phyloP scores from a whole-genome alignment of 1,140 invertebrate species.

The Himalopsyche phryganea region DNA sequence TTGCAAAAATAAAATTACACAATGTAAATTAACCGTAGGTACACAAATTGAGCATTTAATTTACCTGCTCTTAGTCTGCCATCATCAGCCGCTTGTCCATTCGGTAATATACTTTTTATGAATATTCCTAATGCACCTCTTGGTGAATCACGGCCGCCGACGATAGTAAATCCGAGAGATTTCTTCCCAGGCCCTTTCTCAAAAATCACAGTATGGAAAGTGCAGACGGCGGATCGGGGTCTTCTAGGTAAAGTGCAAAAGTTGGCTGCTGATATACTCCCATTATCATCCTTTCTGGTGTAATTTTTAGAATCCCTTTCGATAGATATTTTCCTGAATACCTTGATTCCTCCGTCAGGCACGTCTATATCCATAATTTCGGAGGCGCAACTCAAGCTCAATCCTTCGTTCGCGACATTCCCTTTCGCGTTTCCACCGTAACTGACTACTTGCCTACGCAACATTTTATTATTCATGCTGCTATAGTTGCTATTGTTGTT shows the following conservation, averaged over 20 bases:
- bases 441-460: slow-evolving; percentile 53
- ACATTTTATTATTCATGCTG: slow-evolving; percentile 57
- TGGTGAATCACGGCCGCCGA: slow-evolving; percentile 85
- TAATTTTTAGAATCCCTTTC: slow-evolving; percentile 39
- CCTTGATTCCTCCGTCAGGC: slow-evolving; percentile 39
- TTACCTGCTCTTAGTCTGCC: slow-evolving; percentile 78
- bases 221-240: slow-evolving; percentile 62
- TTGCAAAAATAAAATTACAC: not conserved
- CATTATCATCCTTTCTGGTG: slow-evolving; percentile 35
- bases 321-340: slow-evolving; percentile 36
- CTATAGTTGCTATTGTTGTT: slow-evolving; percentile 55
- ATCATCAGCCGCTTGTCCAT: slow-evolving; percentile 82
- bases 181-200: slow-evolving; percentile 82
- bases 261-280: slow-evolving; percentile 57
- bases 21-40: too few relatives aligned
- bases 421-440: slow-evolving; percentile 48
- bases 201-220: slow-evolving; percentile 73
- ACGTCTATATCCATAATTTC: slow-evolving; percentile 47
- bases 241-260: slow-evolving; percentile 68
- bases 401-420: slow-evolving; percentile 25
- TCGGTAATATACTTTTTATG: slow-evolving; percentile 84
- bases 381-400: slow-evolving; percentile 42
- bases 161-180: slow-evolving; percentile 86
- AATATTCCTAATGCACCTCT: slow-evolving; percentile 86
- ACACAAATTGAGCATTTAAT: slow-evolving; percentile 21